phyloP scores from a whole-genome alignment of 2,113 vertebrate species.

The Ptyas mucosa region DNA sequence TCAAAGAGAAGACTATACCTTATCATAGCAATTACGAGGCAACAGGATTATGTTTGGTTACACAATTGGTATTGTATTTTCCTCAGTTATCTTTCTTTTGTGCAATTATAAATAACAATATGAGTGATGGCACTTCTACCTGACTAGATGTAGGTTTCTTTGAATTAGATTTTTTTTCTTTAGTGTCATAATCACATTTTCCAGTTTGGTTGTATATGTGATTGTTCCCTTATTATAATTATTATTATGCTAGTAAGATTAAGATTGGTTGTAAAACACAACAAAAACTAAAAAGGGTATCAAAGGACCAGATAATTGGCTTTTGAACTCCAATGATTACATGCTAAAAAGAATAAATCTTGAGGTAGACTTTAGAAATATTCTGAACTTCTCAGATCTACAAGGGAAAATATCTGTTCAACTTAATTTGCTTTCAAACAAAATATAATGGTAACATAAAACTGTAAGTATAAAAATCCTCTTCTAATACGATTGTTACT shows the following conservation, averaged over 20 bases:
- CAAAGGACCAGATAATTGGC: background rate
- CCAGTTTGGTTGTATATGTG: background rate
- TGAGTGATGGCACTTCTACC: background rate
- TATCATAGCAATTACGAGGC: background rate
- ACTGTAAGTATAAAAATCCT: constrained; percentile 55
- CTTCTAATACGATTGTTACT: constrained; percentile 69
- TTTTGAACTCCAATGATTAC: background rate
- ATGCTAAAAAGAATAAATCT: background rate
- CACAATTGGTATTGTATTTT: background rate
- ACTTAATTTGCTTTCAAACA: constrained; percentile 35
- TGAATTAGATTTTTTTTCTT: background rate
- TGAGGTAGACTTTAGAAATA: background rate
- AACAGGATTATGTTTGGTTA: background rate
- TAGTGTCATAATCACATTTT: background rate
- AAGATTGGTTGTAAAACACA: background rate
- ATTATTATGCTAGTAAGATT: background rate
- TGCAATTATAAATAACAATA: background rate
- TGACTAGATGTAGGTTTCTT: background rate
- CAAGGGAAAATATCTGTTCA: background rate
- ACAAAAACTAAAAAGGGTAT: background rate
- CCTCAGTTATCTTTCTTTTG: background rate
- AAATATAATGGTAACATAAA: constrained; percentile 41
- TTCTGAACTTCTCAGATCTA: background rate
- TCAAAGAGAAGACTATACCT: background rate
- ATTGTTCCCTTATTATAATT: background rate